These are phyloP conservation scores for Eleutherodactylus coqui DNA, from an alignment of 2,797 vertebrate species.

Conservation along the genomic window DNA sequence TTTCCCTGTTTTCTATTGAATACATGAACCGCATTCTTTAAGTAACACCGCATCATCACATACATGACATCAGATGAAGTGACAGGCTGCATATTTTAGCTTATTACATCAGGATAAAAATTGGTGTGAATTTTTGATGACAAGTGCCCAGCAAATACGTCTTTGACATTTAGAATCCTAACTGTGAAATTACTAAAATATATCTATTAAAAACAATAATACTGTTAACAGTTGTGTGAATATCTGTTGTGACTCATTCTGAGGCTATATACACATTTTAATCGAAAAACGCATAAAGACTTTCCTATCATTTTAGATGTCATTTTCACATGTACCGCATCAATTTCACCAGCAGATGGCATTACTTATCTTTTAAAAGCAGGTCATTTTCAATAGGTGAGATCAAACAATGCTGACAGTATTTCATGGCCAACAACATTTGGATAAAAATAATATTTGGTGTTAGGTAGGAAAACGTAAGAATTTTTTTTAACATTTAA, in stretches of 20 bases:
- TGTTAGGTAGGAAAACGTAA: not conserved
- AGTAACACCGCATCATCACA: not conserved
- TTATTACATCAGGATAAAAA: not conserved
- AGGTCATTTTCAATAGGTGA: not conserved
- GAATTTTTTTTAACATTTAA: not conserved
- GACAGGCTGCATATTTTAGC: not conserved
- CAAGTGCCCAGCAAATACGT: not conserved
- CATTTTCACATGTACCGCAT: not conserved
- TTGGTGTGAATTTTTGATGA: not conserved
- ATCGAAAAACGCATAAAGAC: not conserved
- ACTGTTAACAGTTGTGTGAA: too few species aligned
- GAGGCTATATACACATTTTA: not conserved
- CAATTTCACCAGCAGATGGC: conserved; percentile 6
- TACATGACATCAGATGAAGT: not conserved
- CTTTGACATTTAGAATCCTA: too few species aligned
- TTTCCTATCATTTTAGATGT: not conserved
- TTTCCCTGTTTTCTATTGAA: not conserved
- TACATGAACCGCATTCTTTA: not conserved
- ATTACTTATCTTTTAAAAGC: not conserved
- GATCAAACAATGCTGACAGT: not conserved
- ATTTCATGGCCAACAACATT: not conserved
- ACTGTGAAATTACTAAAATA: not conserved
- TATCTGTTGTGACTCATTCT: too few species aligned
- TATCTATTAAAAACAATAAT: not conserved
- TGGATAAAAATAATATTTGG: not conserved